Evolutionary conservation across 2,113 vertebrate species (phyloP).

Genomic region (Engraulis encrasicolus): DNA sequence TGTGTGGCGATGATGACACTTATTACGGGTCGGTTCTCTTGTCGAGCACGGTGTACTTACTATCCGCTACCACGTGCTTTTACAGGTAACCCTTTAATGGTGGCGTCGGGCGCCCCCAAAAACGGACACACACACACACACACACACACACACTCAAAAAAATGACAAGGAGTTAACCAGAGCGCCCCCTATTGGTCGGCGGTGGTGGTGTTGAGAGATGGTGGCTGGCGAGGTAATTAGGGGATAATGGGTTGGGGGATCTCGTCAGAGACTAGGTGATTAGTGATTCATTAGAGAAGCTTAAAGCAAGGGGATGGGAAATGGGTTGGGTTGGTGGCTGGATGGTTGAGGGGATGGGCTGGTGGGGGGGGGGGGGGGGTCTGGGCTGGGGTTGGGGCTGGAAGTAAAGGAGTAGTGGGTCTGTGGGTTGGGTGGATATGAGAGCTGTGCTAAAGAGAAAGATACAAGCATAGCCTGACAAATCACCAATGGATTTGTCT

Average conservation of each 20-base stretch:
- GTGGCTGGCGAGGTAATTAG: conserved; percentile 71
- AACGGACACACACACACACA: background rate
- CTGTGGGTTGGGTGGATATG: conserved; percentile 1
- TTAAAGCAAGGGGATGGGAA: conserved; percentile 62
- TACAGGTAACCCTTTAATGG: background rate
- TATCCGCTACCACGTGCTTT: background rate
- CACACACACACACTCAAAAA: background rate
- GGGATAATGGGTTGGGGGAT: conserved; percentile 71
- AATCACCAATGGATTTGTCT: conserved; percentile 72
- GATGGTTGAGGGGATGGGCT: conserved; percentile 42
- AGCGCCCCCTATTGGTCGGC: conserved; percentile 64
- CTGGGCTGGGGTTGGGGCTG: too few relatives aligned
- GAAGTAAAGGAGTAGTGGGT: too few relatives aligned
- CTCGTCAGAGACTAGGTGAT: conserved; percentile 71
- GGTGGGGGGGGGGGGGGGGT: conserved; percentile 41
- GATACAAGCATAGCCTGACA: conserved; percentile 61
- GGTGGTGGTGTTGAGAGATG: conserved; percentile 35
- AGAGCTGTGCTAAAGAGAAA: conserved; percentile 16
- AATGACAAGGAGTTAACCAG: conserved; percentile 31
- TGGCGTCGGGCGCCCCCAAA: background rate
- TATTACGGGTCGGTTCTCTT: background rate
- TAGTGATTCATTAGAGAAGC: conserved; percentile 78
- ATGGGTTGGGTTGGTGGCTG: conserved; percentile 42
- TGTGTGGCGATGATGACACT: background rate
- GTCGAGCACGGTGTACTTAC: background rate